Conservation (phyloP, 2,113 vertebrate genomes). For the Ctenomys sociabilis region DNA sequence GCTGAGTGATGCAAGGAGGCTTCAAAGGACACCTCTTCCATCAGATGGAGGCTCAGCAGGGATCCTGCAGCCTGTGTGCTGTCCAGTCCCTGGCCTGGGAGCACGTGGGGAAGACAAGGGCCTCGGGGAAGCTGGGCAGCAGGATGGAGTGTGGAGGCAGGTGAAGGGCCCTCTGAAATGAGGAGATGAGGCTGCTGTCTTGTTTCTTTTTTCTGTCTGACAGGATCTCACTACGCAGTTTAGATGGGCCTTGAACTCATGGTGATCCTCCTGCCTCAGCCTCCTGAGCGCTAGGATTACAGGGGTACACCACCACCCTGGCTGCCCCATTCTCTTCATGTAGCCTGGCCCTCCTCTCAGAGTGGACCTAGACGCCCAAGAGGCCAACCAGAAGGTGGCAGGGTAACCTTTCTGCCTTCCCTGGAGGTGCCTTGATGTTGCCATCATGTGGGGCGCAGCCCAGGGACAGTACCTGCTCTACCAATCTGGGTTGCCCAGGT, state of each 20-base stretch:
- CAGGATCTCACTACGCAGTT: not conserved
- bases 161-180: not conserved
- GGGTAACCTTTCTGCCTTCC: not conserved
- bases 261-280: not conserved
- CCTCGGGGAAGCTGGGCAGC: not conserved
- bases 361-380: not conserved
- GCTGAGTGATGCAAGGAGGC: not conserved
- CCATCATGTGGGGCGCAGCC: not conserved
- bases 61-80: too few species aligned
- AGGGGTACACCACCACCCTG: not conserved
- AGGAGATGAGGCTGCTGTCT: not conserved
- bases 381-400: not conserved
- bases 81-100: too few species aligned
- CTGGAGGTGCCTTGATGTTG: not conserved
- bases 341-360: not conserved
- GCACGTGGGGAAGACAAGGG: not conserved
- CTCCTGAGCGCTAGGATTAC: not conserved
- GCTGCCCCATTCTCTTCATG: not conserved
- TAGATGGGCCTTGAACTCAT: not conserved
- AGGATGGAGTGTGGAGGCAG: not conserved
- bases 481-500: constrained; percentile 24
- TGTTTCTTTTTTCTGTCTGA: not conserved
- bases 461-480: constrained; percentile 20
- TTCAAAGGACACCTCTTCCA: not conserved
- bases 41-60: not conserved